A percentile compares a stretch with the other conserved stretches of the same genome.
Conservation (phyloP, 2,113 vertebrate genomes). For the Ciconia maguari region DNA sequence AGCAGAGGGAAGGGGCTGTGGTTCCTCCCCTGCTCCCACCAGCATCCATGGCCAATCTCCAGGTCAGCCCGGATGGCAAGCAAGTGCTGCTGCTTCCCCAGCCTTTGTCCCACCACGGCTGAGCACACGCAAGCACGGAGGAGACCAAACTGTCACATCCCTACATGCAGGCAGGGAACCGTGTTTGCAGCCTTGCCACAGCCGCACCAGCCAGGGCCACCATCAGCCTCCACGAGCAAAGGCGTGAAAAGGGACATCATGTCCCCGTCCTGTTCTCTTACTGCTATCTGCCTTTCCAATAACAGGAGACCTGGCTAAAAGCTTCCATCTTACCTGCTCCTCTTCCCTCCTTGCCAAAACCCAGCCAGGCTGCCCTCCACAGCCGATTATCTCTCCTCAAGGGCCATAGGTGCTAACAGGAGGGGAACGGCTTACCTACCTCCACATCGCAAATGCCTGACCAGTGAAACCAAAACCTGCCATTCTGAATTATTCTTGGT, state of each 20-base stretch:
- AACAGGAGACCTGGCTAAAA: not conserved
- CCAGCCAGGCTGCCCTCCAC: not conserved
- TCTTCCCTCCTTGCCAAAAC: not conserved
- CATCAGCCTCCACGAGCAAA: rapidly evolving
- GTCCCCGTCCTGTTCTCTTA: not conserved
- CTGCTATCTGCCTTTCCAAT: not conserved
- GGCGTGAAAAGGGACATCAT: not conserved
- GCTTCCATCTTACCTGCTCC: not conserved
- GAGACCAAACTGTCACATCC: rapidly evolving
- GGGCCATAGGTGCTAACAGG: not conserved
- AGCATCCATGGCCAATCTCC: not conserved
- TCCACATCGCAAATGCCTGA: not conserved
- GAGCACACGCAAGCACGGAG: rapidly evolving
- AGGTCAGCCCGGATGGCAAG: rapidly evolving
- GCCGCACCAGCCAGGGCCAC: rapidly evolving
- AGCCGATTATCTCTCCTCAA: not conserved
- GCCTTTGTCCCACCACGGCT: not conserved
- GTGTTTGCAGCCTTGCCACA: not conserved
- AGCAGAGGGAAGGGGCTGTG: not conserved
- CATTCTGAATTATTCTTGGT: not conserved
- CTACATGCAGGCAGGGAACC: rapidly evolving
- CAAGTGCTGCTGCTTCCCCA: not conserved
- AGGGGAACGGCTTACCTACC: not conserved
- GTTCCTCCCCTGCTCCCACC: not conserved
- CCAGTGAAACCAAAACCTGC: not conserved